Conservation (phyloP, 2,888 invertebrate genomes). For the Seira musarum region DNA sequence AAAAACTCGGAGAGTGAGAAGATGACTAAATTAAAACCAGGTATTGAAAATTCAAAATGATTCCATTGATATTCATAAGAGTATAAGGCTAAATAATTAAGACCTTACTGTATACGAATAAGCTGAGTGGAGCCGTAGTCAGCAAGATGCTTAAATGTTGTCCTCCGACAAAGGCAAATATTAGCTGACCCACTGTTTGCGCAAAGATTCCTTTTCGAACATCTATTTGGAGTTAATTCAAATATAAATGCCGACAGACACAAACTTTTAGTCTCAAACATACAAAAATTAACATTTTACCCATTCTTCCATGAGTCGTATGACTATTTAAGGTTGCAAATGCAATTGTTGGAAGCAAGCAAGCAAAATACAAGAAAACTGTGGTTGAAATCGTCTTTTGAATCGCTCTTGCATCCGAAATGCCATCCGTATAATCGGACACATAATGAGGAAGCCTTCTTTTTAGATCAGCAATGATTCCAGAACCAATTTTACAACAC, state of each 20-base stretch:
- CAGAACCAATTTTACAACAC: constrained; percentile 72
- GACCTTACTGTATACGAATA: constrained; percentile 76
- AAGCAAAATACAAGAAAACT: constrained; percentile 77
- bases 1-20: constrained; percentile 75
- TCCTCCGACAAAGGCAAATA: constrained; percentile 76
- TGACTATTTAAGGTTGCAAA: constrained; percentile 77
- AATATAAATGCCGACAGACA: too few species aligned
- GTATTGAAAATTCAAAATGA: too few species aligned
- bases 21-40: constrained; percentile 77
- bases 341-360: constrained; percentile 76
- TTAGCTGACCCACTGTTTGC: constrained; percentile 76
- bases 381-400: constrained; percentile 76
- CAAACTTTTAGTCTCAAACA: too few species aligned
- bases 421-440: constrained; percentile 76
- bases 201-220: constrained; percentile 75
- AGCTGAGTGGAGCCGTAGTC: constrained; percentile 77
- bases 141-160: constrained; percentile 77
- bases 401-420: constrained; percentile 74
- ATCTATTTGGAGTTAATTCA: too few species aligned
- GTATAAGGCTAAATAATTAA: too few species aligned
- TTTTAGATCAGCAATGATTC: constrained; percentile 74
- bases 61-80: too few species aligned
- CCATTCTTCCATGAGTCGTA: constrained; percentile 76
- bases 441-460: constrained; percentile 74
- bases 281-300: too few species aligned